A percentile compares a stretch with the other conserved stretches of the same genome.
These are phyloP conservation scores for Pachypanchax playfairii DNA, from an alignment of 2,113 vertebrate genomes.

Conservation along the genomic window DNA sequence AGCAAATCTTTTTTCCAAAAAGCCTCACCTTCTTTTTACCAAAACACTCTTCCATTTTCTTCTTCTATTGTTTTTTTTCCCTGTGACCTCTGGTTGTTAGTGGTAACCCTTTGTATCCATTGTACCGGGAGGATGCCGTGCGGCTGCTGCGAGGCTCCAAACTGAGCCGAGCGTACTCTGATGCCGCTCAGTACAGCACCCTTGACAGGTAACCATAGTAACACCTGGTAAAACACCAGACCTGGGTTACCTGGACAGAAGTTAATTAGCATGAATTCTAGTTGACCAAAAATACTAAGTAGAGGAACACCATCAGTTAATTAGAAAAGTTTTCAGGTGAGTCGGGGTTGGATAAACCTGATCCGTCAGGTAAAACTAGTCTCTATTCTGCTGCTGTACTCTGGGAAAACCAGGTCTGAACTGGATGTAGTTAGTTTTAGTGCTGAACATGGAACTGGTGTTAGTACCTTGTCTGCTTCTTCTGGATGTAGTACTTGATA, in stretches of 20 bases:
- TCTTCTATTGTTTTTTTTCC: not conserved
- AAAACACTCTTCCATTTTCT: not conserved
- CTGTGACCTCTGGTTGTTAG: conserved; percentile 68
- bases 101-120: conserved; percentile 81
- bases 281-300: not conserved
- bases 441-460: not conserved
- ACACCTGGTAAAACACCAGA: conserved; percentile 27
- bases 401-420: not conserved
- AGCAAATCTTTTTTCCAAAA: not conserved
- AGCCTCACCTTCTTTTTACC: not conserved
- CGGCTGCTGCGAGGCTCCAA: conserved; percentile 84
- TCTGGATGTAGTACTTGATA: not conserved
- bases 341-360: not conserved
- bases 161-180: conserved; percentile 80
- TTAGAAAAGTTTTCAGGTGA: not conserved
- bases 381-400: not conserved
- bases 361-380: not conserved
- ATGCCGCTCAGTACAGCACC: conserved; percentile 78
- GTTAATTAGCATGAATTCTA: conserved; percentile 7
- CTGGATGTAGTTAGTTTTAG: not conserved
- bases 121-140: conserved; percentile 88
- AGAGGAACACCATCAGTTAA: not conserved
- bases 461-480: no score
- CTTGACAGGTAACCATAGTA: conserved; percentile 77
- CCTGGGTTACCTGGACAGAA: conserved; percentile 22